Evolutionary conservation across 53 echinoderm and acorn worm genomes (phyloP).

Genomic region (Holothuria leucospilota): DNA sequence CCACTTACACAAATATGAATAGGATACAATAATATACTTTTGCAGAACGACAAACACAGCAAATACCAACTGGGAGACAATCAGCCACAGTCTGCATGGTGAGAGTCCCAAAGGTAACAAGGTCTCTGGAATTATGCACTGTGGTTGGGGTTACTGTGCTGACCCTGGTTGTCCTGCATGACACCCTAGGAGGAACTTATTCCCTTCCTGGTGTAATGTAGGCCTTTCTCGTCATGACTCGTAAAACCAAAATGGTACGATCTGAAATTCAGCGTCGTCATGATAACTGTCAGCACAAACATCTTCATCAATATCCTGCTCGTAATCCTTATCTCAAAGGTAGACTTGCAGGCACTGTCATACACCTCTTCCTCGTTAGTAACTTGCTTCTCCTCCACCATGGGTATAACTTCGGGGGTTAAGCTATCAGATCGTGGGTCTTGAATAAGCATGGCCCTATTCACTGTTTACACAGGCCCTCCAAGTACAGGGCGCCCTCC

Average conservation of each 20-base stretch:
- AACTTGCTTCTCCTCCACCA: background rate
- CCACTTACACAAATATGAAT: too few relatives aligned
- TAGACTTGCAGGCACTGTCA: background rate
- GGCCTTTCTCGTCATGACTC: too few relatives aligned
- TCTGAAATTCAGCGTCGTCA: background rate
- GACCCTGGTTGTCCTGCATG: background rate
- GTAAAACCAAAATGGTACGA: background rate
- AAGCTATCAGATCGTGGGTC: conserved; percentile 35
- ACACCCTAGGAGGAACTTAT: background rate
- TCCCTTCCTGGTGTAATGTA: too few relatives aligned
- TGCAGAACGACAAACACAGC: too few relatives aligned
- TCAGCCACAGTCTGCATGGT: too few relatives aligned
- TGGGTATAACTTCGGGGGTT: background rate
- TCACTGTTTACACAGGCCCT: conserved; percentile 28
- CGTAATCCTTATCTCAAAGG: too few relatives aligned
- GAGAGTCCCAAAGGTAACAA: too few relatives aligned
- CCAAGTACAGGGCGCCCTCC: conserved; percentile 39
- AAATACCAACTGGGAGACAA: too few relatives aligned
- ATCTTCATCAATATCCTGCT: background rate
- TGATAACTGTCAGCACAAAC: background rate
- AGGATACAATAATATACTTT: too few relatives aligned
- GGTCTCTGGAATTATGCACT: background rate
- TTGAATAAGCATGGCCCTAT: conserved; percentile 45
- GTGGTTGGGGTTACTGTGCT: background rate
- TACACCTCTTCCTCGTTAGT: background rate